These are phyloP conservation scores for Ephestia elutella DNA, from an alignment of 1,140 invertebrate genomes.

Conservation along the genomic window DNA sequence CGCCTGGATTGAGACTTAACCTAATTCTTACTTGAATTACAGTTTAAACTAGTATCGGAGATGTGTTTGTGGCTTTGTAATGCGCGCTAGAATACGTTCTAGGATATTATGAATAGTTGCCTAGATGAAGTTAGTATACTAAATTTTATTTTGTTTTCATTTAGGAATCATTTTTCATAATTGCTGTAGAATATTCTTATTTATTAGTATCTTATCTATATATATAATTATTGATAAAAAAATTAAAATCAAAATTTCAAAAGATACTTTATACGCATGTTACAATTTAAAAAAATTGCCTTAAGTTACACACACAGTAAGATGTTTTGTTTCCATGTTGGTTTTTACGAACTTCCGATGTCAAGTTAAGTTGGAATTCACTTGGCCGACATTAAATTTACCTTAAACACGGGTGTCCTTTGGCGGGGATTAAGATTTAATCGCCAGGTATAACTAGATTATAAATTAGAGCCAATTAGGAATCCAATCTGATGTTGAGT, in stretches of 20 bases:
- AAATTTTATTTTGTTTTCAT: too few relatives aligned
- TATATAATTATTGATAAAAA: too few relatives aligned
- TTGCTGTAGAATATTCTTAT: too few relatives aligned
- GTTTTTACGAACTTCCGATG: too few relatives aligned
- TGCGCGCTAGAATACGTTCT: background rate
- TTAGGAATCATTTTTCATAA: too few relatives aligned
- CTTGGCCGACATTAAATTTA: background rate
- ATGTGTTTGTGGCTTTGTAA: conserved; percentile 3
- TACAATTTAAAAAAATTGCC: too few relatives aligned
- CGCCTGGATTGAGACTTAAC: conserved; percentile 9
- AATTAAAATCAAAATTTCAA: too few relatives aligned
- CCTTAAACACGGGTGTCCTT: conserved; percentile 1
- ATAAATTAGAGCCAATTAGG: conserved; percentile 2
- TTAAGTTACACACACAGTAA: too few relatives aligned
- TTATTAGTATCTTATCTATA: too few relatives aligned
- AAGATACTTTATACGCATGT: too few relatives aligned
- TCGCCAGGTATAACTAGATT: conserved; percentile 3
- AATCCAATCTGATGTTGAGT: conserved; percentile 1
- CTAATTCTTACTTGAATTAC: conserved; percentile 9
- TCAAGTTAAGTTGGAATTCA: too few relatives aligned
- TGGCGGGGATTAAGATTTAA: conserved; percentile 3
- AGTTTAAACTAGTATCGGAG: background rate
- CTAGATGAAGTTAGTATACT: background rate
- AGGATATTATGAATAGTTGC: background rate
- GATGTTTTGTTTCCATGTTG: too few relatives aligned